phyloP scores from a whole-genome alignment of 2,113 vertebrate genomes.

The Hippocampus zosterae region DNA sequence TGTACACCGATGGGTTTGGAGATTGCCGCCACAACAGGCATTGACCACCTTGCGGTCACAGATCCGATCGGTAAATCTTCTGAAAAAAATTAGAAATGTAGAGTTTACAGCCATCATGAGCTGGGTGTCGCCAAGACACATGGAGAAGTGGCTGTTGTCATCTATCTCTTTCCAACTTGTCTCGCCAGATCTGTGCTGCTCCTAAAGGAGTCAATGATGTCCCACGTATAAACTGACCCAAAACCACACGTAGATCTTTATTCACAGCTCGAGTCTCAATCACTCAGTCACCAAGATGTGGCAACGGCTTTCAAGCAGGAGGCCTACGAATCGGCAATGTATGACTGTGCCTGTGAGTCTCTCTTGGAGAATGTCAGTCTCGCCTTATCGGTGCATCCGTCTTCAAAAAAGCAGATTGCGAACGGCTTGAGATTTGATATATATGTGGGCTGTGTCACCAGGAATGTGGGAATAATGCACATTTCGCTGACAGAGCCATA shows the following conservation, averaged over 20 bases:
- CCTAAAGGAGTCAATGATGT: conserved; percentile 14
- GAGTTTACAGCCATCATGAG: conserved; percentile 38
- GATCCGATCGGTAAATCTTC: too few species aligned
- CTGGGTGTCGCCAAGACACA: conserved; percentile 38
- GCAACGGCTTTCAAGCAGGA: conserved; percentile 38
- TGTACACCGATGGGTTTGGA: too few species aligned
- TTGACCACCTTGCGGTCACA: too few species aligned
- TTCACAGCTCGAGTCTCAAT: conserved; percentile 37
- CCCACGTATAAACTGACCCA: conserved; percentile 13
- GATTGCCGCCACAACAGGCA: too few species aligned
- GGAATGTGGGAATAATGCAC: conserved; percentile 65
- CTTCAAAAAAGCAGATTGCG: conserved; percentile 59
- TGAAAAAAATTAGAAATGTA: too few species aligned
- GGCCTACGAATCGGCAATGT: conserved; percentile 59
- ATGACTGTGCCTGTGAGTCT: conserved; percentile 55
- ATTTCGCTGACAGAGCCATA: conserved; percentile 47
- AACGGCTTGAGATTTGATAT: conserved; percentile 58
- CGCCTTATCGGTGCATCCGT: conserved; percentile 62
- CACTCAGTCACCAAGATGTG: conserved; percentile 42
- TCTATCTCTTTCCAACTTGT: conserved; percentile 22
- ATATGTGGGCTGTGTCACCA: conserved; percentile 54
- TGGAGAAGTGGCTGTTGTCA: background rate
- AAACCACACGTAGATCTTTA: conserved; percentile 36
- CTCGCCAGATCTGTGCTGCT: conserved; percentile 7
- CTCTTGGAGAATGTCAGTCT: conserved; percentile 49